phyloP scores from a whole-genome alignment of 2,113 vertebrate genomes.

The Cricetomys ansorgei region DNA sequence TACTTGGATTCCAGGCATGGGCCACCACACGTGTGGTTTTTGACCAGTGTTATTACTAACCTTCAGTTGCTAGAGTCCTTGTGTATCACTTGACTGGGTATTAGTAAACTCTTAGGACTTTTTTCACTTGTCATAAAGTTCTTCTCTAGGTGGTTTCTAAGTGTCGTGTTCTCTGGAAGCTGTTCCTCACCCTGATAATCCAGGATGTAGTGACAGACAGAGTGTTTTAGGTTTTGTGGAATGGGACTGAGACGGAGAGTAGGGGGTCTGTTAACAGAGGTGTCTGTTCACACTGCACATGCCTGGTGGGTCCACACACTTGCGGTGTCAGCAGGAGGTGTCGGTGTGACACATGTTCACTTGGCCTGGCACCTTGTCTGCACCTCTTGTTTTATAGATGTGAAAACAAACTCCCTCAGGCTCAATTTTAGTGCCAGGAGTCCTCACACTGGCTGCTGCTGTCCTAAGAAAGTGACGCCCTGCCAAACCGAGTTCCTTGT shows the following conservation, averaged over 20 bases:
- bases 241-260: neutral
- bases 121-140: neutral
- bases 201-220: neutral
- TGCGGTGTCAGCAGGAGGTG: neutral
- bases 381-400: neutral
- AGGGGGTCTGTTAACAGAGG: neutral
- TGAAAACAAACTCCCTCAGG: neutral
- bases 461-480: neutral
- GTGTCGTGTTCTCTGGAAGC: neutral
- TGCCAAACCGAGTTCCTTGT: neutral
- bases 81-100: neutral
- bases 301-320: neutral
- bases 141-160: neutral
- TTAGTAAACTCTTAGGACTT: neutral
- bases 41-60: neutral
- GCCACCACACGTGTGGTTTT: neutral
- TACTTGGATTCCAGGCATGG: neutral
- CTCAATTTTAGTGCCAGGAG: neutral
- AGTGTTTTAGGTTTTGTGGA: neutral
- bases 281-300: accelerated
- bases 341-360: neutral
- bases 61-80: neutral
- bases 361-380: neutral
- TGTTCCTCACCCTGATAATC: neutral
- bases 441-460: neutral